Evolutionary conservation across 2,888 invertebrate genomes (phyloP), one percentile per base, ranked within the genome.

Genomic region (Trissoscelio sp.): DNA sequence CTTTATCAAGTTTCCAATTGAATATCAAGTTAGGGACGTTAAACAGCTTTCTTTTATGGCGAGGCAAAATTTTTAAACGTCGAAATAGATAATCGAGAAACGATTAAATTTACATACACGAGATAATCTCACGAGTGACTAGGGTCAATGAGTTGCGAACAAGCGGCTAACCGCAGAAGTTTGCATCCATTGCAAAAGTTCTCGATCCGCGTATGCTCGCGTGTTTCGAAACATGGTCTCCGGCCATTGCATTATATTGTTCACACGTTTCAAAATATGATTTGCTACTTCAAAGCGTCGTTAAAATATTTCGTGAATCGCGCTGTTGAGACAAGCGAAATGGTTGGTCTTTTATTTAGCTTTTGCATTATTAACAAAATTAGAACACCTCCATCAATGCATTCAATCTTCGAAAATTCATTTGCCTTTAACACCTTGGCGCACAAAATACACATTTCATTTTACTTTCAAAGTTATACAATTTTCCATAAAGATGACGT

Each of bases 71-170:
- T 55, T 81, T 81, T 55, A 22, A 48, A 58, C 39, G 46, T 14
- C 39, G 24, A 37, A 72, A 81, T 53, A 44, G 66, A 72, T 64
- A 72, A 77, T 77, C 77, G 77, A 37, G 62, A 72, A 73, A 34
- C 67, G 77, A 75, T 81, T 81, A 58, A 72, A 81, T 81, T 73
- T 81, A 73, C 81, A 81, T 81, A 57, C 12, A 57, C 51, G 55
- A 64, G 62, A 77, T 81, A 70, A 81, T 77, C 67, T 66, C 67
- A 7, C 48, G 53, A 72, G 28, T 28, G 60, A 62, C 55, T 58
- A 22, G 42, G 55, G 39, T 73, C 77, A 66, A 81, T 72, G 67
- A 77, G 72, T 81, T 73, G 66, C 48, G 62, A 81, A 77, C 73
- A 77, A 77, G 72, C 81, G 57, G 67, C 72, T 66, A 72, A 81